Evolutionary conservation across 2,888 invertebrate genomes (phyloP), one percentile per base, ranked within the genome.

Genomic region (Sminthurides aquaticus): DNA sequence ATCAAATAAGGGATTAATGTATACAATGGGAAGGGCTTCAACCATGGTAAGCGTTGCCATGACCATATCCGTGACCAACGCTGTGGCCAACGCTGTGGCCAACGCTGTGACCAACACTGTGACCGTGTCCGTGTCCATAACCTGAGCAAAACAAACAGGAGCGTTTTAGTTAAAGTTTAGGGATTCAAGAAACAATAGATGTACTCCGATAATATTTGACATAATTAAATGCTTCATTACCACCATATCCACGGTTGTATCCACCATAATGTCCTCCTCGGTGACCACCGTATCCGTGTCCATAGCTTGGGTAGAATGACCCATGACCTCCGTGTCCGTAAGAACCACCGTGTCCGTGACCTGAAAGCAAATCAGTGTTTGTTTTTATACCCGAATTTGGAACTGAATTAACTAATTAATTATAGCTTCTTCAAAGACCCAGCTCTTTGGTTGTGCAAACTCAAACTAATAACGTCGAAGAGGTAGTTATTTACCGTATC

Each of bases 401-500:
- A 54, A 54, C 2, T n/a, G n/a, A n/a, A n/a, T n/a, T n/a, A n/a
- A n/a, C n/a, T n/a, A n/a, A n/a, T n/a, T n/a, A n/a, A n/a, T n/a
- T n/a, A n/a, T n/a, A n/a, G n/a, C n/a, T n/a, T n/a, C n/a, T n/a
- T n/a, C n/a, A n/a, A n/a, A n/a, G n/a, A n/a, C n/a, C n/a, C n/a
- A n/a, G n/a, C n/a, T n/a, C n/a, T n/a, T n/a, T n/a, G n/a, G n/a
- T n/a, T n/a, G n/a, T n/a, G n/a, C n/a, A n/a, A n/a, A n/a, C n/a
- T n/a, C n/a, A n/a, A n/a, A n/a, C n/a, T n/a, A n/a, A n/a, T n/a
- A n/a, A n/a, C n/a, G n/a, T n/a, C n/a, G n/a, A n/a, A n/a, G n/a
- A n/a, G n/a, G n/a, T n/a, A n/a, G n/a, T n/a, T n/a, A n/a, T n/a
- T 52, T 52, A 52, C 57, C 57, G 3, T 27, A 26, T 57, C 57